Conservation (phyloP, 2,888 invertebrate species). For the Conus canariensis region DNA sequence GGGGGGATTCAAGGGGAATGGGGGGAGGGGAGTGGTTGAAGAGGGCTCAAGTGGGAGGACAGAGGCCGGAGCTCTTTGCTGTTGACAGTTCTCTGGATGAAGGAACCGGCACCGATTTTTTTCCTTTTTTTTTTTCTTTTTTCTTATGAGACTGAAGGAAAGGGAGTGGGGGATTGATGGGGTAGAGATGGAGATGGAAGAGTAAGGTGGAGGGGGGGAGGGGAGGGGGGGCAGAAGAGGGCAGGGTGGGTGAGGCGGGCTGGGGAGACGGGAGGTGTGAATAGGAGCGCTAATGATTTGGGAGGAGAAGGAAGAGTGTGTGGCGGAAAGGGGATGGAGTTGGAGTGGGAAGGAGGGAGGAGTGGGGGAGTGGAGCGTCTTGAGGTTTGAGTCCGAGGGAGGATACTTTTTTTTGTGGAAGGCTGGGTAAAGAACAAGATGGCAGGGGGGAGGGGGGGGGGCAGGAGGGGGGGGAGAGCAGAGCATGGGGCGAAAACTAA, state of each 20-base stretch:
- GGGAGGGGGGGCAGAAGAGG: no score
- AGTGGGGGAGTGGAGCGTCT: background rate
- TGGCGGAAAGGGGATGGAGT: no score
- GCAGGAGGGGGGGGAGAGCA: no score
- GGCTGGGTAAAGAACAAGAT: no score
- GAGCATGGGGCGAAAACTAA: no score
- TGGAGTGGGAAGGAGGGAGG: background rate
- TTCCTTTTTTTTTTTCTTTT: background rate
- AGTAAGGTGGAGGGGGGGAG: no score
- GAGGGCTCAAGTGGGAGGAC: constrained; percentile 5
- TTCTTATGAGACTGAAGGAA: background rate
- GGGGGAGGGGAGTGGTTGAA: background rate
- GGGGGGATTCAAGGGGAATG: no score
- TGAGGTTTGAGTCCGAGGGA: background rate
- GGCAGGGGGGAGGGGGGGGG: background rate
- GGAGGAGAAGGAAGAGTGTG: background rate
- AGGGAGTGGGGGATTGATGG: background rate
- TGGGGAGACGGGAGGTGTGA: background rate
- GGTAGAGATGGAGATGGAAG: no score
- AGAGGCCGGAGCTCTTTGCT: background rate
- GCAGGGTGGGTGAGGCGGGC: no score
- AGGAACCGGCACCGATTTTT: background rate
- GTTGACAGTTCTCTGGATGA: background rate
- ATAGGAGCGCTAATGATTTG: constrained; percentile 7
- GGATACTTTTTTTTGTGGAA: background rate